Base-by-base conservation (phyloP, 2,797 vertebrate genomes). In the Arnoldichthys spilopterus region DNA sequence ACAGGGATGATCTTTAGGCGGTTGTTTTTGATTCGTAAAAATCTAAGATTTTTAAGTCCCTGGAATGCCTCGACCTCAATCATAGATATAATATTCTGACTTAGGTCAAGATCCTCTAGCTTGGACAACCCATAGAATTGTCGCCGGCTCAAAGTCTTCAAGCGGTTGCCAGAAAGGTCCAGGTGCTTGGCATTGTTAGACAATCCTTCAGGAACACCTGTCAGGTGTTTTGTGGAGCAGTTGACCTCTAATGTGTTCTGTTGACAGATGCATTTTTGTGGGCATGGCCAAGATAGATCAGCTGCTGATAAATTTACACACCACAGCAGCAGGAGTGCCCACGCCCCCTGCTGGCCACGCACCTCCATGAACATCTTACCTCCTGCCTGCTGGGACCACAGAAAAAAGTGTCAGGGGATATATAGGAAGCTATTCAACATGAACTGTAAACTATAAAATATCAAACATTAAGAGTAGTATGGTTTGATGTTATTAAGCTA, bases 31-130 rank as follows among this genome's bases (percentile, higher is more conserved):
- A 97, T 87, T 68, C 86, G 86, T 64, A 98, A 93, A 13, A 88
- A 92, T 78, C 90, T 91, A 34, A 98, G 91, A 77, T 87, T 94
- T 62, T 90, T 92, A 3, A 98, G 90, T 53, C 95, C 93, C 16
- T 91, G 91, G 86, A 98, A 97, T 74, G 96, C 93, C 71, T 95
- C 95, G 0, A 95, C 94, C 80, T 95, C 94, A 76, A 95, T 94
- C 93, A 94, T 93, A 49, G 94, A 92, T 88, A 95, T 93, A 30
- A 91, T 66, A 78, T 95, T 98, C 78, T 95, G 90, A 73, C 95
- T 96, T 64, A 98, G 92, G 87, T 98, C 94, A 85, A 98, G 87
- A 82, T 96, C 96, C 80, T 88, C 93, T 45, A 98, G 93, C 79
- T 93, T 92, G 26, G 80, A 76, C 47, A 97, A 90, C 28, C 92